Conservation (phyloP, 2,113 vertebrate species). For the Crotalus horridus region DNA sequence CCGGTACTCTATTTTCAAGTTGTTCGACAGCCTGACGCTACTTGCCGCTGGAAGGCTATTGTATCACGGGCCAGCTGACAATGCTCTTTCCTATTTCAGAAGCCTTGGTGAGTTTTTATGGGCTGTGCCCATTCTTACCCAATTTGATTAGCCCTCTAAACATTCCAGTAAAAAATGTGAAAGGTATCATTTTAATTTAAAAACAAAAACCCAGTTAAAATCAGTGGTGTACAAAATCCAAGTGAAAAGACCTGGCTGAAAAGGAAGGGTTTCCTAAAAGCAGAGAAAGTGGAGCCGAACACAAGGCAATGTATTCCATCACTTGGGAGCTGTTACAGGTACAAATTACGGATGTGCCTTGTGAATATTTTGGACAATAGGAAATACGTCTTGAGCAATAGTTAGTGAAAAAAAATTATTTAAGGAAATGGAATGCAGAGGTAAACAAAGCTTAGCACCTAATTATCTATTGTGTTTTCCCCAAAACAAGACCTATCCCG, state of each 20-base stretch:
- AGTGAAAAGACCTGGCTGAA: background rate
- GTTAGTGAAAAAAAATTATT: background rate
- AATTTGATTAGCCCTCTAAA: background rate
- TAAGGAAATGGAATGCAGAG: background rate
- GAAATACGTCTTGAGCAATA: background rate
- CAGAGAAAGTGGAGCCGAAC: background rate
- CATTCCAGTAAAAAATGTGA: background rate
- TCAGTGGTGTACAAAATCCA: background rate
- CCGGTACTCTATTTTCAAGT: slow-evolving; percentile 72
- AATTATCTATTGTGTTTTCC: background rate
- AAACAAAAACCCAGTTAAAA: background rate
- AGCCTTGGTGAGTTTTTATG: slow-evolving; percentile 62
- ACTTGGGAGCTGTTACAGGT: background rate
- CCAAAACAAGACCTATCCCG: too few relatives aligned
- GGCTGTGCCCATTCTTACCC: background rate
- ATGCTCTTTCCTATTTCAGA: slow-evolving; percentile 67
- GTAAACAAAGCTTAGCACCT: background rate
- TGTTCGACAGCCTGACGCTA: slow-evolving; percentile 73
- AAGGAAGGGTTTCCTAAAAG: background rate
- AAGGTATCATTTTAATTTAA: background rate
- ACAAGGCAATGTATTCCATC: background rate
- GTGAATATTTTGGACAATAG: background rate
- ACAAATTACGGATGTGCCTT: background rate
- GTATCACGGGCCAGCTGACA: slow-evolving; percentile 67
- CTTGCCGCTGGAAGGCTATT: slow-evolving; percentile 70